Evolutionary conservation across 92 coral and sea anemone species (phyloP).

Genomic region (Epizoanthus stellaris): DNA sequence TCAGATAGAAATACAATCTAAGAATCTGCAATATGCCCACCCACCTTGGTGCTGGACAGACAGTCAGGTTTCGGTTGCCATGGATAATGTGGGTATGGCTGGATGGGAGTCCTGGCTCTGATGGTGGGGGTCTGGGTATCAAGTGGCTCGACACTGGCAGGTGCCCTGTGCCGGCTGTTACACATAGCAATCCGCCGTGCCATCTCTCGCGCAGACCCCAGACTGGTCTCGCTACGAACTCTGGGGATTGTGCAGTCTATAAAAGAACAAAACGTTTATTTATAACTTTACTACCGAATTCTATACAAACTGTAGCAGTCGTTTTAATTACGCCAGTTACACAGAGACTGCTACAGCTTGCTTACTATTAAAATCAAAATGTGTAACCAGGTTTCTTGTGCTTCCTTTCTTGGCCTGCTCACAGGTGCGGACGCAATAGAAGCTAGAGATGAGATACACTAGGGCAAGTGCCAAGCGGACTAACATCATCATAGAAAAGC

Average conservation of each 20-base stretch:
- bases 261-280: background rate
- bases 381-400: too few relatives aligned
- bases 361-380: too few relatives aligned
- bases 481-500: too few relatives aligned
- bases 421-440: too few relatives aligned
- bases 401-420: too few relatives aligned
- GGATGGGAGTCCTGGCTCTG: slow-evolving; percentile 75
- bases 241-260: slow-evolving; percentile 65
- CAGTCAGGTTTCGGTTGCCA: slow-evolving; percentile 73
- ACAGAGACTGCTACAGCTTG: too few relatives aligned
- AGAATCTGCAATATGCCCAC: background rate
- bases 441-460: too few relatives aligned
- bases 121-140: slow-evolving; percentile 62
- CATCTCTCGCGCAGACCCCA: slow-evolving; percentile 76
- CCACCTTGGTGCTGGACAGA: slow-evolving; percentile 84
- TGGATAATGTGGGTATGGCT: slow-evolving; percentile 68
- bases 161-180: slow-evolving; percentile 76
- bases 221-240: slow-evolving; percentile 56
- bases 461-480: too few relatives aligned
- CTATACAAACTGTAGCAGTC: too few relatives aligned
- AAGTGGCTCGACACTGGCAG: slow-evolving; percentile 47
- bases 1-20: background rate
- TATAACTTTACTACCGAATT: too few relatives aligned
- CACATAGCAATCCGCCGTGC: slow-evolving; percentile 85
- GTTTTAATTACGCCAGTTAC: too few relatives aligned